Percentiles rank a stretch among this genome's conserved stretches.
These are phyloP conservation scores for Drosophila rhopaloa DNA, from an alignment of 1,140 invertebrate genomes.

Conservation along the genomic window DNA sequence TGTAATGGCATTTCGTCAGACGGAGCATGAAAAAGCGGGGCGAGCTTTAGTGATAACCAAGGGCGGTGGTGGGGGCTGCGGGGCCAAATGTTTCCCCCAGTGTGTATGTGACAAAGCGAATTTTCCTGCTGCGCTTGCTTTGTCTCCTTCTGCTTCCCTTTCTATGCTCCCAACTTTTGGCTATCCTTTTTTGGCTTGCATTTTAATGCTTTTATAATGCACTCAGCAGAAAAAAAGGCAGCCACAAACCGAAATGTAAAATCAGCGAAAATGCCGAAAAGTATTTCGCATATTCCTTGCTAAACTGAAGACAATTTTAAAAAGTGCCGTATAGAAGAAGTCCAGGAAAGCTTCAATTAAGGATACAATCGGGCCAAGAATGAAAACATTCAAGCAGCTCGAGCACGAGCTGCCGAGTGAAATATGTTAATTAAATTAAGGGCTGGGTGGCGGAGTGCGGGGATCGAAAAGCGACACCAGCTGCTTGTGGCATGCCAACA, in stretches of 20 bases:
- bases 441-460: neutral
- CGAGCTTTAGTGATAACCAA: conserved; percentile 47
- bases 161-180: neutral
- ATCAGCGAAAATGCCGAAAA: conserved; percentile 37
- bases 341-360: conserved; percentile 26
- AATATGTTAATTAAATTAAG: conserved; percentile 76
- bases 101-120: conserved; percentile 57
- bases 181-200: conserved; percentile 52
- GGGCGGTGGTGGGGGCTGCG: neutral
- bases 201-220: conserved; percentile 80
- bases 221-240: conserved; percentile 52
- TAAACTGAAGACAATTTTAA: conserved; percentile 23
- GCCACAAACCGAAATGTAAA: conserved; percentile 25
- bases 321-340: neutral
- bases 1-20: conserved; percentile 81
- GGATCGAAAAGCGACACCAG: conserved; percentile 61
- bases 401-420: conserved; percentile 16
- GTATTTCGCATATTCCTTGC: conserved; percentile 1
- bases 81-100: conserved; percentile 5
- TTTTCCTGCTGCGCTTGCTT: conserved; percentile 33
- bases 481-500: conserved; percentile 77
- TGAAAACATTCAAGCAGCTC: conserved; percentile 35
- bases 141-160: neutral
- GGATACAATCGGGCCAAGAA: conserved; percentile 9
- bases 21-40: conserved; percentile 74